These are phyloP conservation scores for Catostomus latipinnis DNA, from an alignment of 2,797 vertebrate species.

Conservation along the genomic window DNA sequence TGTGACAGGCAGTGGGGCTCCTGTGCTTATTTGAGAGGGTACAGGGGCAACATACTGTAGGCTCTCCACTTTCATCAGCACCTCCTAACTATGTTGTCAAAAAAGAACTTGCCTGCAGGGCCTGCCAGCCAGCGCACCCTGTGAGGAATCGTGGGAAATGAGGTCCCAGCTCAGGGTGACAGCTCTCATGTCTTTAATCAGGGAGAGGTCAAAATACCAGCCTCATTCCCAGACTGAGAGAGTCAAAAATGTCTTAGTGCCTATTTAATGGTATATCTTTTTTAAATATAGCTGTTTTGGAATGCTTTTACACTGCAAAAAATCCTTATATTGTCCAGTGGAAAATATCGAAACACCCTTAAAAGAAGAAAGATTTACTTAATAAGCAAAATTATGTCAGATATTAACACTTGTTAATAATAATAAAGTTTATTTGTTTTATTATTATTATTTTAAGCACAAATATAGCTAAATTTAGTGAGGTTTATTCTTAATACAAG, in stretches of 20 bases:
- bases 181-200: slow-evolving; percentile 27
- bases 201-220: slow-evolving; percentile 23
- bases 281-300: background rate
- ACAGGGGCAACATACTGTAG: slow-evolving; percentile 56
- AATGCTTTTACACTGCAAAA: background rate
- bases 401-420: too few relatives aligned
- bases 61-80: slow-evolving; percentile 81
- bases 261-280: too few relatives aligned
- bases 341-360: too few relatives aligned
- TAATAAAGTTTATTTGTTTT: too few relatives aligned
- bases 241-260: background rate
- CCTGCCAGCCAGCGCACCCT: slow-evolving; percentile 57
- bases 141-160: slow-evolving; percentile 48
- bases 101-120: slow-evolving; percentile 58
- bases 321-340: too few relatives aligned
- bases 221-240: slow-evolving; percentile 33
- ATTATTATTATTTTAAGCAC: too few relatives aligned
- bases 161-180: slow-evolving; percentile 8
- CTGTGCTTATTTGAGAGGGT: slow-evolving; percentile 78
- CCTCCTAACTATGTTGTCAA: slow-evolving; percentile 81
- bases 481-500: too few relatives aligned
- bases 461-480: too few relatives aligned
- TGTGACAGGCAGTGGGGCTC: slow-evolving; percentile 68
- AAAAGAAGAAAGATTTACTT: too few relatives aligned
- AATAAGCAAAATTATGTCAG: too few relatives aligned